Evolutionary conservation across 1,140 invertebrate species (phyloP), one percentile per base, ranked within the genome.

Genomic region (Mya arenaria): DNA sequence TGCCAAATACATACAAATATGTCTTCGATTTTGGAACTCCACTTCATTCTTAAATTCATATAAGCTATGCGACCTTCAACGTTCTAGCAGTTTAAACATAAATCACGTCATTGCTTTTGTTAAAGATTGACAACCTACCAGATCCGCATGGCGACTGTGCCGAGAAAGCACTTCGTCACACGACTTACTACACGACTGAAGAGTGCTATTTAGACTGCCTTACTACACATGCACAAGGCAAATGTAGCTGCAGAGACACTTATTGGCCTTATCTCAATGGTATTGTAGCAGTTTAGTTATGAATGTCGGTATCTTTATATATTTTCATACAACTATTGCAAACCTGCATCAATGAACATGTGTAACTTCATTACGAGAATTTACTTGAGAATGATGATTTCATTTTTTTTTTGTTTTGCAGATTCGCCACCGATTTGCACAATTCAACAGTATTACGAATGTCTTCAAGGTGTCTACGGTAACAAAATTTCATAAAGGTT

Each of bases 121-220:
- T 78, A 3, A 15, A 80, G 77, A 80, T 80, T 4, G 55, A 71
- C n/a, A 80, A 80, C 25, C 63, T 80, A 17, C 77, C 77, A 0
- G 60, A 80, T 25, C 77, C 77, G 30, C 66, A 80, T 23, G 77
- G 77, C 0, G 65, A 80, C 30, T 80, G 77, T 48, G 66, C 30
- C 10, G 44, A 58, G 10, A 25, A 30, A 28, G 19, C 44, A 1
- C 36, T 80, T 3, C 48, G 32, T 17, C 41, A 44, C 4, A 69
- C 77, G 2, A 30, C 58, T 13, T n/a, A 44, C 13, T 80, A 80
- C 25, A 25, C 65, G 23, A 37, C 44, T 15, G 77, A 80, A 25
- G 28, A 36, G 65, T 80, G 77, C 28, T 55, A 36, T 1, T 52
- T 71, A 15, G 77, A 80, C 19, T 80, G 56, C 34, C 37, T 69